Conservation (phyloP, 2,888 invertebrate species). For the Neoitamus cyanurus region DNA sequence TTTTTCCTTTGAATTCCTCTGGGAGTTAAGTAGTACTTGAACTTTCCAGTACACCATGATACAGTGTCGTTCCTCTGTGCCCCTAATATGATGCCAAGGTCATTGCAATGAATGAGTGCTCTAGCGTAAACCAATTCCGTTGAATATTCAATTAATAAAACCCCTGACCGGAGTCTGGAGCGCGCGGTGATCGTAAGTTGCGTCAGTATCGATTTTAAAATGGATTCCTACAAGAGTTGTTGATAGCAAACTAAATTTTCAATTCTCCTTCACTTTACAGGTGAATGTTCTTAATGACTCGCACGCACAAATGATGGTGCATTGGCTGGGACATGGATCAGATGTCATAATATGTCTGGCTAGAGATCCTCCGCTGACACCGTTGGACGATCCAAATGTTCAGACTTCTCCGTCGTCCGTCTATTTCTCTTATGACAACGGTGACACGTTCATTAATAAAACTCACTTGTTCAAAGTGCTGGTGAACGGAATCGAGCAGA, state of each 20-base stretch:
- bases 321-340: constrained; percentile 91
- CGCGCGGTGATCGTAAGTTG: background rate
- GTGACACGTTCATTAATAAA: constrained; percentile 80
- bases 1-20: background rate
- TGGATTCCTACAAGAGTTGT: background rate
- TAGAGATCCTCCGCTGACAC: constrained; percentile 73
- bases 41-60: background rate
- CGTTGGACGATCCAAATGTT: constrained; percentile 63
- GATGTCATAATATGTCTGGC: constrained; percentile 89
- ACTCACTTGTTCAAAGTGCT: constrained; percentile 74
- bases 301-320: constrained; percentile 90
- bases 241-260: background rate
- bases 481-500: constrained; percentile 68
- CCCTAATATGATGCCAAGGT: background rate
- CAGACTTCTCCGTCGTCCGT: constrained; percentile 77
- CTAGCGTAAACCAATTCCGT: background rate
- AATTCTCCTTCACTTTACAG: constrained; percentile 67
- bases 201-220: background rate
- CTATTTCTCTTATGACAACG: constrained; percentile 89
- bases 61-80: background rate
- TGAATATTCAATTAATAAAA: background rate
- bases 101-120: background rate
- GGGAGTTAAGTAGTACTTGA: background rate
- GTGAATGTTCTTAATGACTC: constrained; percentile 82
- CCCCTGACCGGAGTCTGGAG: background rate